Evolutionary conservation across 2,113 vertebrate species (phyloP).

Genomic region (Talpa occidentalis): DNA sequence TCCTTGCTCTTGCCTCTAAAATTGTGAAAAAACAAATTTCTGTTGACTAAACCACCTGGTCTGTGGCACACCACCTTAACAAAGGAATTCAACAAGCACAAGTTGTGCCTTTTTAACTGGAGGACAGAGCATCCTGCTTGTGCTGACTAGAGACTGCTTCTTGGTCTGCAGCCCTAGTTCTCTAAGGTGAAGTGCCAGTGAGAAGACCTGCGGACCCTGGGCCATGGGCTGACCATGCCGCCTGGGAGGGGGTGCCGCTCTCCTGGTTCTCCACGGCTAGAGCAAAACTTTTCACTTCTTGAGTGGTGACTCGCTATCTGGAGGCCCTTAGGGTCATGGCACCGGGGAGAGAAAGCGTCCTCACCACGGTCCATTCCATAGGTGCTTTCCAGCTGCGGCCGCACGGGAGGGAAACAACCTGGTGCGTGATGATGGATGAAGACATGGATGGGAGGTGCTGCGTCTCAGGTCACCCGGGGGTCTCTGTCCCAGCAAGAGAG

Average conservation of each 20-base stretch:
- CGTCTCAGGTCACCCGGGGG: background rate
- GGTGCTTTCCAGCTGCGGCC: background rate
- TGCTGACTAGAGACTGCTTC: background rate
- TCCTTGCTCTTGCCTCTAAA: background rate
- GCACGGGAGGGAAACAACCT: background rate
- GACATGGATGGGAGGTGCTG: background rate
- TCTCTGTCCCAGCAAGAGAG: background rate
- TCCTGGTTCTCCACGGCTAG: background rate
- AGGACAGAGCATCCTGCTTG: background rate
- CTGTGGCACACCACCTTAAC: background rate
- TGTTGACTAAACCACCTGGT: background rate
- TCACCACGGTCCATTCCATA: background rate
- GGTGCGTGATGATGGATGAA: background rate
- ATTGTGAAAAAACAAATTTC: background rate
- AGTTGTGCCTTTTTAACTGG: background rate
- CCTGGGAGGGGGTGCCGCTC: background rate
- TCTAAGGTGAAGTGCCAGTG: background rate
- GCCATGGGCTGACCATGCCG: background rate
- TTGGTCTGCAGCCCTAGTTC: background rate
- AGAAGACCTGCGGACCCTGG: background rate
- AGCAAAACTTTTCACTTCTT: background rate
- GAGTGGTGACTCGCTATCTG: background rate
- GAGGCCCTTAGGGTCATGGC: background rate
- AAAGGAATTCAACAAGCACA: background rate
- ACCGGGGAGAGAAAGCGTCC: background rate